Percentiles rank a stretch among this genome's conserved stretches.
phyloP scores from a whole-genome alignment of 2,797 vertebrate species.

The Heterohyrax brucei region DNA sequence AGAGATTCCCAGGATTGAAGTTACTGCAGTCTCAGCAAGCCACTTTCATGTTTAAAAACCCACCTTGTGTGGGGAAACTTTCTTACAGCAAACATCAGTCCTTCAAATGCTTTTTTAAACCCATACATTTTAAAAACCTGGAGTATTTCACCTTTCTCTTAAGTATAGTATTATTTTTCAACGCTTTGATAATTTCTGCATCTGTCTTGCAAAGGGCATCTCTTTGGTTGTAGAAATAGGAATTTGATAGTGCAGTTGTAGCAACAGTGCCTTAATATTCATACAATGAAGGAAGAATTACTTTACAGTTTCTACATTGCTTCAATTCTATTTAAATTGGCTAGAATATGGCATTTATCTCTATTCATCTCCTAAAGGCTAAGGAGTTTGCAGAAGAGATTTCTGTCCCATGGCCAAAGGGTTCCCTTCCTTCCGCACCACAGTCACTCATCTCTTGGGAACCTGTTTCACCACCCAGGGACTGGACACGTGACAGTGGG shows the following conservation, averaged over 20 bases:
- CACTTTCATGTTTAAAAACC: slow-evolving; percentile 44
- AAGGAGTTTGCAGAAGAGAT: neutral
- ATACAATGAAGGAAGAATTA: neutral
- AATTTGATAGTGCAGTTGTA: neutral
- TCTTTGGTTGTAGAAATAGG: slow-evolving; percentile 10
- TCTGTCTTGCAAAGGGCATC: neutral
- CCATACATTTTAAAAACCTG: slow-evolving; percentile 39
- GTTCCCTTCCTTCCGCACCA: neutral
- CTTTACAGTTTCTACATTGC: neutral
- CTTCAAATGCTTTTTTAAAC: slow-evolving; percentile 20
- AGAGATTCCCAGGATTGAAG: slow-evolving; percentile 23
- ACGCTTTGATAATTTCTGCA: slow-evolving; percentile 25
- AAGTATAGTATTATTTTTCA: neutral
- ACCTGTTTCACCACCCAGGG: neutral
- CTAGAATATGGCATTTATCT: slow-evolving; percentile 10
- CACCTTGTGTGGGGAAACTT: slow-evolving; percentile 47
- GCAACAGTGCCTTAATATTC: neutral
- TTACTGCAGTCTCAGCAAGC: slow-evolving; percentile 75
- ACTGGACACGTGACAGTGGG: neutral
- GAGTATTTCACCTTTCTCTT: slow-evolving; percentile 12
- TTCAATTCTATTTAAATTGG: slow-evolving; percentile 26
- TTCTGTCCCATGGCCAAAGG: neutral
- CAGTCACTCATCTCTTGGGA: slow-evolving; percentile 10
- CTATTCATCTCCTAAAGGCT: slow-evolving; percentile 44
- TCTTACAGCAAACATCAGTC: slow-evolving; percentile 55